A percentile compares a stretch with the other conserved stretches of the same genome.
Conservation (phyloP, 2,797 vertebrate species). For the Sebastes alutus region DNA sequence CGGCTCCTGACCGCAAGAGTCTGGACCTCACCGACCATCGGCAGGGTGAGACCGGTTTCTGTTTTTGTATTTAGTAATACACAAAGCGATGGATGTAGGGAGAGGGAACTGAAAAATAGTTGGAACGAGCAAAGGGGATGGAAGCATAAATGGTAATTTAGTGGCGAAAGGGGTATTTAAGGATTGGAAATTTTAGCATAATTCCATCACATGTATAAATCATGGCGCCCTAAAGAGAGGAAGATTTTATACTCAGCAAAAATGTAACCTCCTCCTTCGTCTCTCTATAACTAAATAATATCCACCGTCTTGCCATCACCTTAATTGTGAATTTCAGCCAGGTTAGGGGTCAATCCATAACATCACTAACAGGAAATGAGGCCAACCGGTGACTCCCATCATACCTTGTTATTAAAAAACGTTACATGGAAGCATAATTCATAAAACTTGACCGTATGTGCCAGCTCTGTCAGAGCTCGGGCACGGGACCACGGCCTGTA, state of each 20-base stretch:
- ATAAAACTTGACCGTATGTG: slow-evolving; percentile 12
- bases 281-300: slow-evolving; percentile 10
- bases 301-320: slow-evolving; percentile 8
- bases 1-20: slow-evolving; percentile 91
- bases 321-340: slow-evolving; percentile 8
- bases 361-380: slow-evolving; percentile 50
- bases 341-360: neutral
- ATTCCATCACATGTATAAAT: slow-evolving; percentile 42
- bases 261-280: slow-evolving; percentile 13
- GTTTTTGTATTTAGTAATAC: neutral
- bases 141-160: slow-evolving; percentile 15
- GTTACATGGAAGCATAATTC: slow-evolving; percentile 9
- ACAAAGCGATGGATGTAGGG: neutral
- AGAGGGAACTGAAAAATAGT: neutral
- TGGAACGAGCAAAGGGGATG: neutral
- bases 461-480: slow-evolving; percentile 8
- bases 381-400: slow-evolving; percentile 33
- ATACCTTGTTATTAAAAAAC: slow-evolving; percentile 21
- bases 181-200: slow-evolving; percentile 8
- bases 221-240: slow-evolving; percentile 3
- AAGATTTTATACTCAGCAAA: slow-evolving; percentile 29
- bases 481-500: slow-evolving; percentile 16
- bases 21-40: slow-evolving; percentile 91
- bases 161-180: slow-evolving; percentile 13
- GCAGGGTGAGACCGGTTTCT: slow-evolving; percentile 82